These are phyloP conservation scores for Protobothrops mucrosquamatus DNA, from an alignment of 2,113 vertebrate genomes.

Conservation along the genomic window DNA sequence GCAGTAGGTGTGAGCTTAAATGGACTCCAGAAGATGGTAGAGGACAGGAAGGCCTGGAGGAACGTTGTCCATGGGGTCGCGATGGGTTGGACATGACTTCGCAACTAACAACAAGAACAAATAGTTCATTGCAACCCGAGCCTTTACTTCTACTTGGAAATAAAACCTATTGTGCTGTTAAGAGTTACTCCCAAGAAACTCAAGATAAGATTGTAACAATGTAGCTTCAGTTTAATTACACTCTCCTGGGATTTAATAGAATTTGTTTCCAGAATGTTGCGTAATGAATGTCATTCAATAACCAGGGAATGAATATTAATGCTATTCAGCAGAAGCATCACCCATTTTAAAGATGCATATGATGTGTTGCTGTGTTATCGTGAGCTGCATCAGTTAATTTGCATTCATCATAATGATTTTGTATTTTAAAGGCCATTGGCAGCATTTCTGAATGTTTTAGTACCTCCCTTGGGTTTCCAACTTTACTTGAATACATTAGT, in stretches of 20 bases:
- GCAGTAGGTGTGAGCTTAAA: no score
- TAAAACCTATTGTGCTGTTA: not conserved
- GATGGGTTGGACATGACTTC: no score
- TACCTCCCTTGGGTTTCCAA: not conserved
- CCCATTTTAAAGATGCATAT: not conserved
- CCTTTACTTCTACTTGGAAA: not conserved
- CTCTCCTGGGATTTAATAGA: not conserved
- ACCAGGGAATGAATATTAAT: not conserved
- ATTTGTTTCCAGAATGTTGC: not conserved
- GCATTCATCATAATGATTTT: not conserved
- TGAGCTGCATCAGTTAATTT: not conserved
- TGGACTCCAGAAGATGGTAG: no score
- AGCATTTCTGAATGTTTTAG: not conserved
- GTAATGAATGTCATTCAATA: not conserved
- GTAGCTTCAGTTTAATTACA: not conserved
- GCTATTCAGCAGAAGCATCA: not conserved
- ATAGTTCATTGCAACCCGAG: not conserved
- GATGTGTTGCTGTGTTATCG: not conserved
- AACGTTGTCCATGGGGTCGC: no score
- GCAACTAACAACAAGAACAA: no score
- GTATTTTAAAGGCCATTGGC: not conserved
- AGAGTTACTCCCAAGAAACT: not conserved
- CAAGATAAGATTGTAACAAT: not conserved
- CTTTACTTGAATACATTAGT: constrained; percentile 14
- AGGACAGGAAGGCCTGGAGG: no score